A percentile compares a stretch with the other conserved stretches of the same genome.
Conservation (phyloP, 2,113 vertebrate genomes). For the Myotis davidii region DNA sequence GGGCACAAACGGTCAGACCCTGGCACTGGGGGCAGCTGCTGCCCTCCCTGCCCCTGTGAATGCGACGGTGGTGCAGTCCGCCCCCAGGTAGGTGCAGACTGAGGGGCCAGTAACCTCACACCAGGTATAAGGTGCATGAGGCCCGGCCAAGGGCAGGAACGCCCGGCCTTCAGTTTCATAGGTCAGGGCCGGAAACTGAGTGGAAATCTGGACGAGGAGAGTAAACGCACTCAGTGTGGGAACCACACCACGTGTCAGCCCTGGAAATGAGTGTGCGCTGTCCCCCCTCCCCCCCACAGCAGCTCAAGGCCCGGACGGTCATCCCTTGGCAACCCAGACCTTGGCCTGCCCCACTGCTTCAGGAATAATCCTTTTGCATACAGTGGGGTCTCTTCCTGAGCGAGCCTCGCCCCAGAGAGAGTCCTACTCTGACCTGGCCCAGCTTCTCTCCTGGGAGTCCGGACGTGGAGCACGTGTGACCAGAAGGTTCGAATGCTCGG, state of each 20-base stretch:
- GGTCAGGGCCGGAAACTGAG: neutral
- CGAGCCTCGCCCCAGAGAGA: neutral
- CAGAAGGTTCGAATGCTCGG: rapidly evolving
- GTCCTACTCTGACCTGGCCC: neutral
- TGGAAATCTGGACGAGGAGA: too few relatives aligned
- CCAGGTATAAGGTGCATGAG: rapidly evolving
- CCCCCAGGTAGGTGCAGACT: too few relatives aligned
- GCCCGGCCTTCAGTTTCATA: neutral
- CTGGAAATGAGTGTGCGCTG: neutral
- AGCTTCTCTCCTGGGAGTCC: neutral
- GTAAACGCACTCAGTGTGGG: rapidly evolving
- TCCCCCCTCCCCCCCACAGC: too few relatives aligned
- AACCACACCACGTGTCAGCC: too few relatives aligned
- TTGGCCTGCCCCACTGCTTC: rapidly evolving
- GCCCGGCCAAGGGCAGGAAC: too few relatives aligned
- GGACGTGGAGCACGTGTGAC: rapidly evolving
- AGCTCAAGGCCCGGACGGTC: rapidly evolving
- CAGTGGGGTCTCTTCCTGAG: neutral
- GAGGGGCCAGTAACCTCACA: neutral
- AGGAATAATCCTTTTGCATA: neutral
- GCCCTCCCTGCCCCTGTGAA: too few relatives aligned
- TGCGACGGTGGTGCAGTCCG: rapidly evolving
- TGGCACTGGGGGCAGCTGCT: neutral
- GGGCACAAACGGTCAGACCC: neutral
- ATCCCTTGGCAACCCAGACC: rapidly evolving